A percentile compares a stretch with the other conserved stretches of the same genome.
These are phyloP conservation scores for Magallana nippona DNA, from an alignment of 2,888 invertebrate species.

Conservation along the genomic window DNA sequence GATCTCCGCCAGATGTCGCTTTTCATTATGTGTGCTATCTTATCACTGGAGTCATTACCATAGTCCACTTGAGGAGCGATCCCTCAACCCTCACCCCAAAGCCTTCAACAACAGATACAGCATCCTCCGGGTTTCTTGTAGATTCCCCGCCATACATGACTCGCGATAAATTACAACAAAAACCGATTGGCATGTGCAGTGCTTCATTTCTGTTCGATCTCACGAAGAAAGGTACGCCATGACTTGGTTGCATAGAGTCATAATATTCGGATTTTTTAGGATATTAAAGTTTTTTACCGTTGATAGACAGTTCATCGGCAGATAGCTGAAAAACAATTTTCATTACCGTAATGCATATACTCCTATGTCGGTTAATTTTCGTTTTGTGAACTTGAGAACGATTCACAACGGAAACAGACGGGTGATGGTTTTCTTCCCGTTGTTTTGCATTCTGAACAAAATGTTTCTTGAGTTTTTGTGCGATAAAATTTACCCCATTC, in stretches of 20 bases:
- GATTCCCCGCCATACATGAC: constrained; percentile 19
- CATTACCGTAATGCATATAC: background rate
- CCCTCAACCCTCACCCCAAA: constrained; percentile 14
- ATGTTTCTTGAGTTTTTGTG: no score
- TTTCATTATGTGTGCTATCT: constrained; percentile 19
- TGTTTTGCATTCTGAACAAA: no score
- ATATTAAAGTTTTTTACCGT: background rate
- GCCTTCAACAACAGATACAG: constrained; percentile 5
- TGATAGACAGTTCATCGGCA: constrained; percentile 19
- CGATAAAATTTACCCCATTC: no score
- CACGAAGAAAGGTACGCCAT: background rate
- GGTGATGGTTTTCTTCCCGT: no score
- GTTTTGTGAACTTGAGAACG: no score
- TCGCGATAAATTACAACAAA: constrained; percentile 20
- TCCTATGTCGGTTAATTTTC: background rate
- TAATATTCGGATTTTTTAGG: constrained; percentile 5
- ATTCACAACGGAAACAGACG: no score
- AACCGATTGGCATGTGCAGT: constrained; percentile 25
- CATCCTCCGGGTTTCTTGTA: background rate
- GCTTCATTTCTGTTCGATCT: constrained; percentile 24
- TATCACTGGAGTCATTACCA: constrained; percentile 17
- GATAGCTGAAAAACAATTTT: background rate
- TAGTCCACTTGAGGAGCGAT: constrained; percentile 12
- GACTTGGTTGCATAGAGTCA: constrained; percentile 26
- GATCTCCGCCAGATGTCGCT: constrained; percentile 26